These are phyloP conservation scores for Torymus aiolomorphi DNA, from an alignment of 2,888 invertebrate species.

Conservation along the genomic window DNA sequence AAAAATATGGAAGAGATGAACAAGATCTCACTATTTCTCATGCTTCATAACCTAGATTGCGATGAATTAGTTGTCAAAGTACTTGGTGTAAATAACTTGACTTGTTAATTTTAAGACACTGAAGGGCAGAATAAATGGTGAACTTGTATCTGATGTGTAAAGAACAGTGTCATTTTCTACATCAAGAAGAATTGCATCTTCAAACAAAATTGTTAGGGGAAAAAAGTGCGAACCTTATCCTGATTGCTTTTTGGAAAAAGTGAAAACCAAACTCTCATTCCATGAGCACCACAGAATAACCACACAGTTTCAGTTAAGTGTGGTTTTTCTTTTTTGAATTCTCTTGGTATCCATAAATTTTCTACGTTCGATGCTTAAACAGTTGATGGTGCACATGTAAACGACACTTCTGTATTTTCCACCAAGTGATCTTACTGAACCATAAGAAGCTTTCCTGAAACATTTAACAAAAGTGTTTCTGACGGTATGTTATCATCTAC, in stretches of 20 bases:
- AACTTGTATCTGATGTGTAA: conserved; percentile 88
- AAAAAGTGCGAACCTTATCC: conserved; percentile 90
- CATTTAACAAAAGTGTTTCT: conserved; percentile 92
- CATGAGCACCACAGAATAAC: no score
- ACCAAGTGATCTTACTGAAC: conserved; percentile 85
- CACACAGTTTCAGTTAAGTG: no score
- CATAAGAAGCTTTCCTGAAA: conserved; percentile 95
- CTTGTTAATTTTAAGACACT: conserved; percentile 92
- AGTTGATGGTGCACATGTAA: conserved; percentile 82
- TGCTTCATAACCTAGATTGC: conserved; percentile 98
- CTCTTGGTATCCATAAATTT: conserved; percentile 91
- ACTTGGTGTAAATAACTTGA: conserved; percentile 98
- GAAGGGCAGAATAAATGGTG: conserved; percentile 91
- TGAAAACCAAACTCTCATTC: no score
- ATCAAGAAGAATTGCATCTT: conserved; percentile 96
- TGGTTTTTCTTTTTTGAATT: no score
- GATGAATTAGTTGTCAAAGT: conserved; percentile 92
- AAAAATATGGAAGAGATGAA: no score
- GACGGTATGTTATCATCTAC: conserved; percentile 77
- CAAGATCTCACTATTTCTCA: conserved; percentile 98
- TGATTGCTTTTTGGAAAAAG: no score
- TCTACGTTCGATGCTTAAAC: conserved; percentile 98
- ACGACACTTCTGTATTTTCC: conserved; percentile 72
- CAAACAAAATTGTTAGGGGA: conserved; percentile 97
- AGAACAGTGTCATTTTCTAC: conserved; percentile 95